Evolutionary conservation across 2,113 vertebrate genomes (phyloP).

Genomic region (Copsychus sechellarum): DNA sequence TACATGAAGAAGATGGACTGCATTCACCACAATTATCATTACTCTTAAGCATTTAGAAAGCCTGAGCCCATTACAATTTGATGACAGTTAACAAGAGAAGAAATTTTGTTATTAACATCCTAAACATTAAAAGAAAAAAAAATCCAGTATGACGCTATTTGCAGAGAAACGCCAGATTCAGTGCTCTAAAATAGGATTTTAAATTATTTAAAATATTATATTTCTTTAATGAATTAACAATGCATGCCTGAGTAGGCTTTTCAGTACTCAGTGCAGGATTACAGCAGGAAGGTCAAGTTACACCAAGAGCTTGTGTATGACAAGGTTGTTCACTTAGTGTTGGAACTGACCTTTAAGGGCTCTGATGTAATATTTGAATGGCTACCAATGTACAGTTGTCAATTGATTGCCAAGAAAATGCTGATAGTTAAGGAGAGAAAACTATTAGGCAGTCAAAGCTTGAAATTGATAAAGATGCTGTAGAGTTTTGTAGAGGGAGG

Average conservation of each 20-base stretch:
- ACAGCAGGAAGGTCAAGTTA: neutral
- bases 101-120: slow-evolving; percentile 42
- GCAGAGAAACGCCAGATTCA: slow-evolving; percentile 12
- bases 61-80: slow-evolving; percentile 13
- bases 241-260: neutral
- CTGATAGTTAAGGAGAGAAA: slow-evolving; percentile 10
- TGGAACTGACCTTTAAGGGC: neutral
- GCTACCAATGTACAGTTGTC: neutral
- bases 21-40: slow-evolving; percentile 37
- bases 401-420: neutral
- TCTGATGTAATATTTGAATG: slow-evolving; percentile 29
- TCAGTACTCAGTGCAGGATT: neutral
- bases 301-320: neutral
- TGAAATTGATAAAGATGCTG: slow-evolving; percentile 32
- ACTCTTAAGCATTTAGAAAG: slow-evolving; percentile 49
- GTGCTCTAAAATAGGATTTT: slow-evolving; percentile 2
- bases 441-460: slow-evolving; percentile 18
- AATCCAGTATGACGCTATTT: neutral
- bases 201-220: slow-evolving; percentile 48
- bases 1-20: slow-evolving; percentile 38
- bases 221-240: slow-evolving; percentile 55
- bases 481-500: neutral
- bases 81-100: slow-evolving; percentile 19
- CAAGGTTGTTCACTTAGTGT: slow-evolving; percentile 1
- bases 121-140: slow-evolving; percentile 8